Evolutionary conservation across 1,140 invertebrate species (phyloP), one percentile per base, ranked within the genome.

Genomic region (Whitmania pigra): DNA sequence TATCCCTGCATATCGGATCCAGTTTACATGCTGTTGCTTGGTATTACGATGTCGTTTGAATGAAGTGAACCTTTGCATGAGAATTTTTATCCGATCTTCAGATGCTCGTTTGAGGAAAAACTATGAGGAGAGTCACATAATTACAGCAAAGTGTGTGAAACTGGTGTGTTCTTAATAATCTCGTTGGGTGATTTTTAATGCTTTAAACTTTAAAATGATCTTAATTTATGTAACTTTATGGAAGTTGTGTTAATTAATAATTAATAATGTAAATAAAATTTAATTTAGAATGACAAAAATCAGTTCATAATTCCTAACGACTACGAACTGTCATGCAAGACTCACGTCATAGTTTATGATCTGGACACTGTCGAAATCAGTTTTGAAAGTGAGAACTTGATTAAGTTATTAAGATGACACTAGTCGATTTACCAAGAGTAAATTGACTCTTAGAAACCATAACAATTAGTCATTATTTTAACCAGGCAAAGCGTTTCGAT

Each of bases 1-100:
- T 70, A 70, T 53, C 43, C 69, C 2, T 70, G 69, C 43, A 36
- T 70, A 20, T 53, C 31, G 2, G 69, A 70, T 70, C 43, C 53
- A 53, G 53, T 70, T 22, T 70, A 22, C 25, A 36, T 70, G n/a
- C 69, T 70, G 0, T 18, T 70, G n/a, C 43, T 70, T 1, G 69
- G 69, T 70, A 20, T 22, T 36, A 36, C 2, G 25, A 68, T 31
- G 25, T n/a, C 22, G 9, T 25, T 11, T 31, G 2, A n/a, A 63
- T 63, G 29, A 63, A 18, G 57, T 63, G 29, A 31, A 17, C 54
- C 25, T n/a, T 63, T 25, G 22, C 11, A 7, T 18, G 29, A 63
- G 5, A 18, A 63, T 18, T 25, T 25, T 63, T 63, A 63, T 63
- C 9, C 18, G 2, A 63, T 63, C 18, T 13, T 1, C 20, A 63